Conservation (phyloP, 2,888 invertebrate genomes). For the Caenorhabditis sp. region DNA sequence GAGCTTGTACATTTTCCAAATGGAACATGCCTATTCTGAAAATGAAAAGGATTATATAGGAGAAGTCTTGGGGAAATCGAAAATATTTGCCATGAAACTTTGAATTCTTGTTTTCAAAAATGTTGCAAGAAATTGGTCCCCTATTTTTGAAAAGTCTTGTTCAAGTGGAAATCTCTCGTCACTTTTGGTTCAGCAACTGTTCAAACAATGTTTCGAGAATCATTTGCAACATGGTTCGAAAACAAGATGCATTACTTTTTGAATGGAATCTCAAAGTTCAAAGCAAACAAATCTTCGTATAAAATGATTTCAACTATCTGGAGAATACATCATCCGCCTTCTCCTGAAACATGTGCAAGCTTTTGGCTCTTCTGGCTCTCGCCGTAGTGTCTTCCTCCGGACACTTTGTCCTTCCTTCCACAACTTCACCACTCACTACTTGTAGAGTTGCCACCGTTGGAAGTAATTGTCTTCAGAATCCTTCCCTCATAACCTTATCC, state of each 20-base stretch:
- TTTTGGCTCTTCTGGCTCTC: background rate
- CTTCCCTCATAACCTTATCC: background rate
- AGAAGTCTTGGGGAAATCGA: no score
- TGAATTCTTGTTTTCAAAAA: no score
- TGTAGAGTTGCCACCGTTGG: conserved; percentile 5
- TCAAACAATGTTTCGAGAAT: no score
- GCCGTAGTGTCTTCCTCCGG: background rate
- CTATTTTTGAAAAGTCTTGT: no score
- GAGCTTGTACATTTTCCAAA: background rate
- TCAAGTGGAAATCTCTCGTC: no score
- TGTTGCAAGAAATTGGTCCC: no score
- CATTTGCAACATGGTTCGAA: no score
- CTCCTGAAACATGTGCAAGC: background rate
- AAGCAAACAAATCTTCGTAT: background rate
- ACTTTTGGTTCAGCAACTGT: no score
- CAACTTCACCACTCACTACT: background rate
- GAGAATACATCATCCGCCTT: background rate
- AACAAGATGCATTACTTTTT: no score
- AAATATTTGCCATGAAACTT: no score
- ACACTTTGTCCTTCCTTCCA: background rate
- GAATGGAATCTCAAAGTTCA: no score
- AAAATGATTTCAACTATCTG: background rate
- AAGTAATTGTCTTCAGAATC: background rate
- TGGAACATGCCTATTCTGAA: background rate
- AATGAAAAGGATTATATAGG: no score